These are phyloP conservation scores for Meiosimyza decipiens DNA, from an alignment of 2,888 invertebrate genomes.

Conservation along the genomic window DNA sequence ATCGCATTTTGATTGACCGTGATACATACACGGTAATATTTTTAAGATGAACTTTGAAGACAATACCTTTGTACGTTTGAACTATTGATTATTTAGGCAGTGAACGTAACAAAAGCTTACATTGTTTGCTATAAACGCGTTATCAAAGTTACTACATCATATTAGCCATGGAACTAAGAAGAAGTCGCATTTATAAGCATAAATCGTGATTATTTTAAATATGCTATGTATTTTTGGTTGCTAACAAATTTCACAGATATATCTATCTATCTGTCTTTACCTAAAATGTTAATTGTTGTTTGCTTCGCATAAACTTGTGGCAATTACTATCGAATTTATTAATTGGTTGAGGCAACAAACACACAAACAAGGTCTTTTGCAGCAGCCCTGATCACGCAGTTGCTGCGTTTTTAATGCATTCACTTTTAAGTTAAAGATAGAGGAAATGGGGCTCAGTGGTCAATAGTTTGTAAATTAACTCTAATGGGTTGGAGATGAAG, in stretches of 20 bases:
- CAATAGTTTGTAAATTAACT: too few species aligned
- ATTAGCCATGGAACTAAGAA: too few species aligned
- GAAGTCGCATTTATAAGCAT: neutral
- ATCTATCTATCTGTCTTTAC: conserved; percentile 1
- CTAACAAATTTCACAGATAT: neutral
- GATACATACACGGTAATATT: too few species aligned
- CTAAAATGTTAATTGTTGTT: conserved; percentile 29
- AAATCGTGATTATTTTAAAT: conserved; percentile 17
- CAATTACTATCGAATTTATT: conserved; percentile 32
- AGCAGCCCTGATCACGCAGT: conserved; percentile 14
- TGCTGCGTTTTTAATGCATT: conserved; percentile 7
- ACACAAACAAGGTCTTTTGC: neutral
- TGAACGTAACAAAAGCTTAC: too few species aligned
- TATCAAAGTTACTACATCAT: too few species aligned
- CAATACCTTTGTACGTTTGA: too few species aligned
- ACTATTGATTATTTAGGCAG: too few species aligned
- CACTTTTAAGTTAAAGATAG: neutral
- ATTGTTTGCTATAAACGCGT: too few species aligned
- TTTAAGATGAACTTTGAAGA: too few species aligned
- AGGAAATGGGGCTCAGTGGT: neutral
- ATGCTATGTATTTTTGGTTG: conserved; percentile 15
- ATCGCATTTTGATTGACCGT: too few species aligned
- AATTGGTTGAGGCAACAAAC: conserved; percentile 18
- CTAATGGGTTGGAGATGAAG: too few species aligned
- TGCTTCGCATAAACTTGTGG: conserved; percentile 24